Conservation (phyloP, 2,797 vertebrate genomes). For the Poecilia gillii region DNA sequence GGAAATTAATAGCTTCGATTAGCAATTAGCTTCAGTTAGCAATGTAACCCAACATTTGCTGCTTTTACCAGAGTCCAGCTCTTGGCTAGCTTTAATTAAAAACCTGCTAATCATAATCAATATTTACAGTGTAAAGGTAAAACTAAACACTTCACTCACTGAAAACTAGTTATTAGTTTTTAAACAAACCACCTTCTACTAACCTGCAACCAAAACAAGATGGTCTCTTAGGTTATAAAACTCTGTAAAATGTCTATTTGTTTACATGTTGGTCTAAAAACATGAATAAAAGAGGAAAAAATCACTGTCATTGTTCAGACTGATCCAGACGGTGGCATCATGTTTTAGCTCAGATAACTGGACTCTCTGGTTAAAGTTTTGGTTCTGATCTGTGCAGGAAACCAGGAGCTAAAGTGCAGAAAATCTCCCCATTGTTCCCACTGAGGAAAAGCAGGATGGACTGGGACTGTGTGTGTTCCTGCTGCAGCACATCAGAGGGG, state of each 20-base stretch:
- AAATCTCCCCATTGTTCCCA: background rate
- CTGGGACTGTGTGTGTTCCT: constrained; percentile 2
- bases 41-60: background rate
- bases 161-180: background rate
- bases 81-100: background rate
- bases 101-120: background rate
- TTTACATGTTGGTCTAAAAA: background rate
- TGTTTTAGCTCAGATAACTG: background rate
- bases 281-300: background rate
- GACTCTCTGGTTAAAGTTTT: background rate
- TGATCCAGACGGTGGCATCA: background rate
- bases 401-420: background rate
- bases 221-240: background rate
- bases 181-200: background rate
- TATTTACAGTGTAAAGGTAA: background rate
- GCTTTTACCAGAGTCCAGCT: background rate
- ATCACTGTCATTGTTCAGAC: background rate
- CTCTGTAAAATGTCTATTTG: no score
- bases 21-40: background rate
- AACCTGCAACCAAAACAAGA: background rate
- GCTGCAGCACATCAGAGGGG: constrained; percentile 51
- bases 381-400: background rate
- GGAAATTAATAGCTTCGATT: background rate
- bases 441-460: background rate
- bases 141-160: background rate